Evolutionary conservation across 2,113 vertebrate genomes (phyloP), one percentile per base, ranked within the genome.

Genomic region (Leucosticte australis): DNA sequence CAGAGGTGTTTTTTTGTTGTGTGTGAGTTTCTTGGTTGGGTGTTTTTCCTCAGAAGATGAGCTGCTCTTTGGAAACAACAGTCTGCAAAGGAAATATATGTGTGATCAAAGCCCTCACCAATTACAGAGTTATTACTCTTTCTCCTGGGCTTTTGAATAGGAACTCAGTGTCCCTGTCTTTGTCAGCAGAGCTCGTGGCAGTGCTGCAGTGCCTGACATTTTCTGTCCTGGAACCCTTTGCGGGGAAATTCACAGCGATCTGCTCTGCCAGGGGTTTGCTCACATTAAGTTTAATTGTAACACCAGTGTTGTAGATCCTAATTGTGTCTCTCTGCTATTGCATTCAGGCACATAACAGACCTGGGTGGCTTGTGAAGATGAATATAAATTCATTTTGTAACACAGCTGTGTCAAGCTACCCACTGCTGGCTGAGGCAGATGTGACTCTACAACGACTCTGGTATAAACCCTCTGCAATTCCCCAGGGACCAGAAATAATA

Each of bases 41-140:
- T 87, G 49, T 77, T 74, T 95, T 76, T 77, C 28, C 91, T 84
- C 65, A 73, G 94, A 92, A 97, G 96, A 98, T 94, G 96, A 97
- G 94, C 74, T 83, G 78, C 94, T 97, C 65, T 98, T 97, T 96
- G 90, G 86, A 81, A 94, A 76, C 87, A 90, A 77, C 96, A 93
- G 93, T 83, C 96, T 94, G 82, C 94, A 93, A 94, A 94, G 87
- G 90, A 97, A 97, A 98, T 96, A 81, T 75, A 88, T 93, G 69
- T 96, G 92, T 98, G 97, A 98, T 98, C 97, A 98, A 98, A 98
- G 97, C 73, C 89, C 84, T 96, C 63, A 52, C 92, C 97, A 97
- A 96, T 97, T 97, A 97, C 56, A 65, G 82, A 92, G 65, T 95
- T 96, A 96, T 98, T 97, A 97, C 83, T 84, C 62, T 94, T 94